Base-by-base conservation (phyloP, 2,113 vertebrate genomes). In the Symphodus melops region DNA sequence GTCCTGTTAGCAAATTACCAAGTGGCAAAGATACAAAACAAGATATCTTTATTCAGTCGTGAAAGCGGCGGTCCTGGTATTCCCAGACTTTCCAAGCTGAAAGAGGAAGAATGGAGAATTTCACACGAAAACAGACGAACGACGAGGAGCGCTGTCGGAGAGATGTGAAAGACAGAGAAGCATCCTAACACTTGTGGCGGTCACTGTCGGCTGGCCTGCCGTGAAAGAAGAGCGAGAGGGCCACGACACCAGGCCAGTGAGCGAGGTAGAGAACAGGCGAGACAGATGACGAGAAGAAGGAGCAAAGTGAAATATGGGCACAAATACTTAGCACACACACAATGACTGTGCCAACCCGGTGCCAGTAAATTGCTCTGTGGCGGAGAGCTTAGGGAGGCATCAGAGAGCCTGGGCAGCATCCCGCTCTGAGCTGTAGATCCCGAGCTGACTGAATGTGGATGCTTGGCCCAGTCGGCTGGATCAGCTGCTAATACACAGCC, bases 321-420 rank as follows among this genome's bases (percentile, higher is more conserved):
- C 79, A 72, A 58, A 71, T 66, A 73, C 67, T 49, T 33, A 41
- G 39, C 69, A 79, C 48, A 82, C 63, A 72, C 54, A 67, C 67
- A 57, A 16, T 49, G 71, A 70, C 70, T 77, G 78, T 69, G 74
- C 85, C 86, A 79, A 66, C 74, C 44, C 64, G 5, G 72, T 73
- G 81, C 80, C 83, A 79, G 81, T 82, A 86, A 91, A 81, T 81
- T 82, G 85, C 77, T 90, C 67, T 77, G 86, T 79, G 79, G 72
- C 77, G 65, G 72, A 90, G 85, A 90, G 88, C 88, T 88, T 85
- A 89, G 85, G 80, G 71, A 85, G 77, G 88, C 88, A 82, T 86
- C 84, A 83, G 87, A 76, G 83, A 71, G 83, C 68, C 86, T 21
- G 85, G 76, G 79, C 86, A 79, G 82, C 84, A 66, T 79, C 87